These are phyloP conservation scores for Cacoxenus indagator DNA, from an alignment of 2,888 invertebrate species.

Conservation along the genomic window DNA sequence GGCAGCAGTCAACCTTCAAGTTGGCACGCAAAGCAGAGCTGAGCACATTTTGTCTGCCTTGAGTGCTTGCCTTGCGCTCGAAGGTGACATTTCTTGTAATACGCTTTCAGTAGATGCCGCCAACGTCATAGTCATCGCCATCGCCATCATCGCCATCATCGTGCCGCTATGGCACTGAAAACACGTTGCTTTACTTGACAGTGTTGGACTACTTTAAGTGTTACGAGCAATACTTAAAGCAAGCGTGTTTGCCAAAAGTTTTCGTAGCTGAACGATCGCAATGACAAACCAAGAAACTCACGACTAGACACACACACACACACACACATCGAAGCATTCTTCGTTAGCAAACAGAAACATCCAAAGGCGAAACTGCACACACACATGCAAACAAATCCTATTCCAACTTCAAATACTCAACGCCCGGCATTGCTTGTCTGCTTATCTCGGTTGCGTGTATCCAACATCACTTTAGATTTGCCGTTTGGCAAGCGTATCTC, in stretches of 20 bases:
- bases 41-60: neutral
- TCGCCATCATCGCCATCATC: neutral
- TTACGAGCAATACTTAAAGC: neutral
- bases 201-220: constrained; percentile 14
- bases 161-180: neutral
- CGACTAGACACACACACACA: neutral
- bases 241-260: neutral
- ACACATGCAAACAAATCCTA: constrained; percentile 9
- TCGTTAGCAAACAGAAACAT: neutral
- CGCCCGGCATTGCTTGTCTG: neutral
- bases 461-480: neutral
- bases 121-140: too few relatives aligned
- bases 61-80: constrained; percentile 20
- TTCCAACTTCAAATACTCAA: constrained; percentile 15
- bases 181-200: constrained; percentile 4
- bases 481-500: constrained; percentile 1
- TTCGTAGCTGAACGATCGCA: neutral
- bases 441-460: neutral
- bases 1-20: constrained; percentile 14
- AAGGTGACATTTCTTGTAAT: constrained; percentile 23
- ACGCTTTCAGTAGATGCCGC: constrained; percentile 6
- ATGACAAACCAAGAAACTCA: neutral
- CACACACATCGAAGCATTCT: too few relatives aligned
- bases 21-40: constrained; percentile 10
- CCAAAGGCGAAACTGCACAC: neutral